phyloP scores from a whole-genome alignment of 1,140 invertebrate species.

The Platyscapa corneri region DNA sequence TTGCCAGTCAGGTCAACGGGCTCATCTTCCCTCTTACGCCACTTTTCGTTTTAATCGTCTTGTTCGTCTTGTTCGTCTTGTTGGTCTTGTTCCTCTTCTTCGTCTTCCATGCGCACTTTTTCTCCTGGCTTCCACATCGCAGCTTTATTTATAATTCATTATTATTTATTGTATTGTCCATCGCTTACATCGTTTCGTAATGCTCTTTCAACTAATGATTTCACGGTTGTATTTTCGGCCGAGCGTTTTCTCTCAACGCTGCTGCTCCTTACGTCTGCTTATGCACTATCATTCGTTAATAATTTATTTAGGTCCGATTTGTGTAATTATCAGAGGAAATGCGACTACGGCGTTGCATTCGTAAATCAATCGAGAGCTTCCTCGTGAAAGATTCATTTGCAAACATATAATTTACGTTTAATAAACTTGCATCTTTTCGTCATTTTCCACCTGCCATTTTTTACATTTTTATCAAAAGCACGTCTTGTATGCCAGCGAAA shows the following conservation, averaged over 20 bases:
- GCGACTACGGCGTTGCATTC: neutral
- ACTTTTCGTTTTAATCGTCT: neutral
- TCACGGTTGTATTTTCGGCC: neutral
- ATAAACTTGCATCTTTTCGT: too few species aligned
- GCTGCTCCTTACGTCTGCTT: neutral
- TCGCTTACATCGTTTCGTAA: neutral
- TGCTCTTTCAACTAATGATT: neutral
- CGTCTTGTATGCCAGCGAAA: too few species aligned
- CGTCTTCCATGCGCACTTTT: conserved; percentile 6
- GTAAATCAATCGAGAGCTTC: neutral
- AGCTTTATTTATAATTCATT: neutral
- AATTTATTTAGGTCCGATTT: neutral
- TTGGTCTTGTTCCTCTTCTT: conserved; percentile 3
- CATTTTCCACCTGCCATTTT: too few species aligned
- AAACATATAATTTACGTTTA: neutral
- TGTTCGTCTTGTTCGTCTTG: conserved; percentile 26
- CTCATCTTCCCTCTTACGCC: conserved; percentile 43
- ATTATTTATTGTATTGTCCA: neutral
- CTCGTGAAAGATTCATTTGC: neutral
- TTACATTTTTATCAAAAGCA: too few species aligned
- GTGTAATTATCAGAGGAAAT: neutral
- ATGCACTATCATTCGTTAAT: neutral
- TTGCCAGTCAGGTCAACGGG: conserved; percentile 42
- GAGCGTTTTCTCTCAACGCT: neutral
- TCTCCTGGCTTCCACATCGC: too few species aligned